Evolutionary conservation across 1,140 invertebrate genomes (phyloP).

Genomic region (Pararge aegeria): DNA sequence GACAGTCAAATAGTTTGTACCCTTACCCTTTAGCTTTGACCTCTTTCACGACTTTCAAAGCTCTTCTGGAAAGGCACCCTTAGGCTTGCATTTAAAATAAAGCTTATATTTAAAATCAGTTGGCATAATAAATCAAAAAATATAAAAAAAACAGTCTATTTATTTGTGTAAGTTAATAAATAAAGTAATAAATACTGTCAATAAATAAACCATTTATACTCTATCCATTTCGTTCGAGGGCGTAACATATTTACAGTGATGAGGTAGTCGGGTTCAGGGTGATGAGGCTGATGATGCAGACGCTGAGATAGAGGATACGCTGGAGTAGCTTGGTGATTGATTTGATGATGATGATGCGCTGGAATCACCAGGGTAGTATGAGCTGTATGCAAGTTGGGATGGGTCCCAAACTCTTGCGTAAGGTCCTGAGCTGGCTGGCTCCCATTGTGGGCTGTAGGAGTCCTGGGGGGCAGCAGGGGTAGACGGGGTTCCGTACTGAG

Average conservation of each 20-base stretch:
- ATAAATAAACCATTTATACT: constrained; percentile 69
- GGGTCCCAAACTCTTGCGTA: constrained; percentile 88
- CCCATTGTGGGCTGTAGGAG: constrained; percentile 86
- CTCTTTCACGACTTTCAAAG: too few relatives aligned
- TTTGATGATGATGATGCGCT: constrained; percentile 77
- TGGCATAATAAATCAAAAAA: not conserved
- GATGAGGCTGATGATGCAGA: constrained; percentile 63
- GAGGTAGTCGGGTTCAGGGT: constrained; percentile 51
- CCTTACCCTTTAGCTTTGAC: too few relatives aligned
- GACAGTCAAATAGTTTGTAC: too few relatives aligned
- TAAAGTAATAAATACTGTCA: constrained; percentile 69
- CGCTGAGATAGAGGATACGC: constrained; percentile 75
- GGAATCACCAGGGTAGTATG: constrained; percentile 85
- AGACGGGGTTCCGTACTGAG: constrained; percentile 74
- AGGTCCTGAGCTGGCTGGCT: constrained; percentile 83
- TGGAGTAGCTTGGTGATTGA: constrained; percentile 78
- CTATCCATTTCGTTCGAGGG: constrained; percentile 63
- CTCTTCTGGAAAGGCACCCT: too few relatives aligned
- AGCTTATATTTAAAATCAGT: too few relatives aligned
- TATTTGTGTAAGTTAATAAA: constrained; percentile 69
- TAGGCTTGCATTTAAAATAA: too few relatives aligned
- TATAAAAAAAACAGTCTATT: constrained; percentile 52
- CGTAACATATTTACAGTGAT: constrained; percentile 51
- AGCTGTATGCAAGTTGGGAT: constrained; percentile 87
- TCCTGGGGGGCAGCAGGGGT: constrained; percentile 83